phyloP scores from a whole-genome alignment of 1,140 invertebrate species.

The Lasaia peninsularis region DNA sequence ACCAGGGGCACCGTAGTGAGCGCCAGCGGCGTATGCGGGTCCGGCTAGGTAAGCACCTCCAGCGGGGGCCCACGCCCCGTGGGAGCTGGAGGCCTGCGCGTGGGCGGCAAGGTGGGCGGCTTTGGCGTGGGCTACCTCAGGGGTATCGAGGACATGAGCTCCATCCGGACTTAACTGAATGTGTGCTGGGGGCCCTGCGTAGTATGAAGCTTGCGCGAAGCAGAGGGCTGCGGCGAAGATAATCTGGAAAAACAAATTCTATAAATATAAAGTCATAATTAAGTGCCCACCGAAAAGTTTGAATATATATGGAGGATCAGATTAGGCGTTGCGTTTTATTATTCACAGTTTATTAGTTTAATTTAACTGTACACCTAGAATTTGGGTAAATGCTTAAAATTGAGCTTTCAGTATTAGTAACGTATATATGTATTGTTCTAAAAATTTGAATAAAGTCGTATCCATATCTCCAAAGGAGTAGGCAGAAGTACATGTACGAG shows the following conservation, averaged over 20 bases:
- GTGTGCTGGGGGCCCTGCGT: constrained; percentile 58
- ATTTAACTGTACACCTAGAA: too few species aligned
- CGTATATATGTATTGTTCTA: too few species aligned
- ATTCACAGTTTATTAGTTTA: too few species aligned
- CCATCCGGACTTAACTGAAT: constrained; percentile 69
- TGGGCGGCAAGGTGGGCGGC: constrained; percentile 64
- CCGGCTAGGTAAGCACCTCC: constrained; percentile 43
- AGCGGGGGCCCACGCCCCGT: constrained; percentile 59
- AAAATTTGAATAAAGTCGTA: too few species aligned
- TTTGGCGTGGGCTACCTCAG: constrained; percentile 71
- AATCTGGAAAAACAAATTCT: constrained; percentile 43
- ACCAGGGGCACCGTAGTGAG: constrained; percentile 62
- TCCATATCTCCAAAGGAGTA: too few species aligned
- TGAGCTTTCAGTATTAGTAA: too few species aligned
- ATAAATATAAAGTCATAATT: too few species aligned
- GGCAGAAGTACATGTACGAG: too few species aligned
- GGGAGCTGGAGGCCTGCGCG: constrained; percentile 52
- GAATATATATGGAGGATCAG: too few species aligned
- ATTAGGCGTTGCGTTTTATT: too few species aligned
- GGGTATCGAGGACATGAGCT: constrained; percentile 66
- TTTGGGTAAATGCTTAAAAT: too few species aligned
- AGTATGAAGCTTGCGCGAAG: constrained; percentile 66
- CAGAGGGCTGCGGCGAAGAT: constrained; percentile 59
- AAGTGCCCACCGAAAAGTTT: too few species aligned
- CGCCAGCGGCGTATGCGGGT: constrained; percentile 49